phyloP scores from a whole-genome alignment of 2,797 vertebrate species.

The Aphelocoma californica region DNA sequence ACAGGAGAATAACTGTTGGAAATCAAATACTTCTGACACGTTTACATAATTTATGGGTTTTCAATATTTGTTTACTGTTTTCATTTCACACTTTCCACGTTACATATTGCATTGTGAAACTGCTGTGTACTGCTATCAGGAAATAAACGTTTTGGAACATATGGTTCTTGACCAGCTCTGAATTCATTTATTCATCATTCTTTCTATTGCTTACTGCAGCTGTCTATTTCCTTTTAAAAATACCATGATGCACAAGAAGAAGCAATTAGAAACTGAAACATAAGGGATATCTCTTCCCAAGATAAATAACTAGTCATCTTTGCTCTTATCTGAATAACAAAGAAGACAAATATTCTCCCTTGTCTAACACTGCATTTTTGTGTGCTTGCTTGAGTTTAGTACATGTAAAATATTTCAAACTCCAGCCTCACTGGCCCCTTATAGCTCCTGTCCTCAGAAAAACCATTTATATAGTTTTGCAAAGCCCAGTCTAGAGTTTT shows the following conservation, averaged over 20 bases:
- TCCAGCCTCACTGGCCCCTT: not conserved
- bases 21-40: slow-evolving; percentile 36
- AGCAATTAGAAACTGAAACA: not conserved
- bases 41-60: slow-evolving; percentile 34
- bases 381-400: not conserved
- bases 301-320: not conserved
- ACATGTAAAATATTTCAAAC: not conserved
- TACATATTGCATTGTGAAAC: slow-evolving; percentile 48
- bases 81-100: slow-evolving; percentile 39
- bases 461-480: not conserved
- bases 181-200: not conserved
- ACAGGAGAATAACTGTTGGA: slow-evolving; percentile 2
- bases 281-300: not conserved
- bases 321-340: not conserved
- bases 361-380: not conserved
- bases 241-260: not conserved
- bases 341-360: not conserved
- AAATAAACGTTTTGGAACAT: slow-evolving; percentile 38
- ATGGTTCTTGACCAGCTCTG: slow-evolving; percentile 9
- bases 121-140: not conserved
- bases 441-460: not conserved
- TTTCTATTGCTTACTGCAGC: not conserved
- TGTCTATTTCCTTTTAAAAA: not conserved
- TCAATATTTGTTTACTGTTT: slow-evolving; percentile 41
- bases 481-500: not conserved